These are phyloP conservation scores for Campoletis sonorensis DNA, from an alignment of 1,140 invertebrate genomes.

Conservation along the genomic window DNA sequence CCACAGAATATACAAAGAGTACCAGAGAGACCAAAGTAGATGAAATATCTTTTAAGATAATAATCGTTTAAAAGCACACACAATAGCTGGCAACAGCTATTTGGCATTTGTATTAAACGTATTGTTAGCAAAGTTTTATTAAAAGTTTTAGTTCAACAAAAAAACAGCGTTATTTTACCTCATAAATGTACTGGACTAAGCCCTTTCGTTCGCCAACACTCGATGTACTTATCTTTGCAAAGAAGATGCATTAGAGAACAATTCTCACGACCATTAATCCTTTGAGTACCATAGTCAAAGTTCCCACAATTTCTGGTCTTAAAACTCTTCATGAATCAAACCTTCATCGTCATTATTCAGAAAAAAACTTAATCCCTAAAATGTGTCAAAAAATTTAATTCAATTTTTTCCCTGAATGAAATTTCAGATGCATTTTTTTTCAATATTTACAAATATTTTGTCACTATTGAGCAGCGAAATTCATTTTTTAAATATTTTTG, in stretches of 20 bases:
- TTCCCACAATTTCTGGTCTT: background rate
- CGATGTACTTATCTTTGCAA: background rate
- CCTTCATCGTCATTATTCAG: no score
- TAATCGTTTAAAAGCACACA: slow-evolving; percentile 30
- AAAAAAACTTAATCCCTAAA: no score
- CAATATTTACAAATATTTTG: no score
- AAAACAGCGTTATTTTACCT: slow-evolving; percentile 1
- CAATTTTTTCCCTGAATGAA: no score
- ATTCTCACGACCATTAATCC: slow-evolving; percentile 31
- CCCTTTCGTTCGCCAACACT: background rate
- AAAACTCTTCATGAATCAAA: no score
- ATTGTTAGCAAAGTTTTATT: background rate
- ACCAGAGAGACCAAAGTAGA: background rate
- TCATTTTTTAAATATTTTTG: no score
- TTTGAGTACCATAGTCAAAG: background rate
- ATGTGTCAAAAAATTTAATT: background rate
- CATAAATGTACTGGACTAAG: background rate
- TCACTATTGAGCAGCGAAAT: no score
- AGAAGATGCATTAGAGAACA: background rate
- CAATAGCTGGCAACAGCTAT: slow-evolving; percentile 22
- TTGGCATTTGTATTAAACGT: slow-evolving; percentile 20
- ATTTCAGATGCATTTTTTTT: no score
- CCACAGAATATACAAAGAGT: background rate
- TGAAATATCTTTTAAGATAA: slow-evolving; percentile 23
- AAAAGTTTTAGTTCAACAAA: background rate